Base-by-base conservation (phyloP, 2,888 invertebrate species). In the Orthosia gothica region DNA sequence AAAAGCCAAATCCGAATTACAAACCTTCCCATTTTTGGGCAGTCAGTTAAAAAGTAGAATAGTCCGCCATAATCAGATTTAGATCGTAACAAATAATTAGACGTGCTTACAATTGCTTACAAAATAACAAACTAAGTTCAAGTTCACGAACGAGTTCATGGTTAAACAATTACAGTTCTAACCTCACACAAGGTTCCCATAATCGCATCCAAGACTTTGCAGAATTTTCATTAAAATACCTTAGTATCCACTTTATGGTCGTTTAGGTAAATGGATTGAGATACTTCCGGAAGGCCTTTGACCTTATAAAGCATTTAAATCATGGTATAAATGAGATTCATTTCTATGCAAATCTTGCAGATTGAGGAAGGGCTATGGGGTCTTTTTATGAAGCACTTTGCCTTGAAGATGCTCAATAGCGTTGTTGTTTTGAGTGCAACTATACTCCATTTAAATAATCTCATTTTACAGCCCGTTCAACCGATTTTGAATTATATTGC, bases 341-440 rank as follows among this genome's bases (percentile, higher is more conserved):
- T 82, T 65, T 23, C 16, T 71, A 82, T 78, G 83, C 49, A 69
- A 82, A 81, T 78, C 11, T 65, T 12, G 1, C 50, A 2, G n/a
- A 49, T 58, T 49, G 49, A 23, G 62, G 70, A 57, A 79, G 70
- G 5, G 5, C 23, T 75, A n/a, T 26, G 13, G 32, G 7, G 0
- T 20, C 23, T 66, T 57, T 71, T 50, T 57, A 74, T 66, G 20
- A 4, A n/a, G 9, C 0, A 20, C 20, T n/a, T 57, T 4, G 13
- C 79, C 79, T 75, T 78, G 79, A 70, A 23, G 3, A 4, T 18
- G 7, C 11, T 62, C 9, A 13, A 20, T 55, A 16, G 23, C 15
- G 7, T 50, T 1, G 11, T 26, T 16, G 20, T 47, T 40, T 26
- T 55, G 13, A 75, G 15, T 73, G 18, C 59, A 23, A 3, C 12